Conservation (phyloP, 2,797 vertebrate species). For the Adrianichthys oophorus region DNA sequence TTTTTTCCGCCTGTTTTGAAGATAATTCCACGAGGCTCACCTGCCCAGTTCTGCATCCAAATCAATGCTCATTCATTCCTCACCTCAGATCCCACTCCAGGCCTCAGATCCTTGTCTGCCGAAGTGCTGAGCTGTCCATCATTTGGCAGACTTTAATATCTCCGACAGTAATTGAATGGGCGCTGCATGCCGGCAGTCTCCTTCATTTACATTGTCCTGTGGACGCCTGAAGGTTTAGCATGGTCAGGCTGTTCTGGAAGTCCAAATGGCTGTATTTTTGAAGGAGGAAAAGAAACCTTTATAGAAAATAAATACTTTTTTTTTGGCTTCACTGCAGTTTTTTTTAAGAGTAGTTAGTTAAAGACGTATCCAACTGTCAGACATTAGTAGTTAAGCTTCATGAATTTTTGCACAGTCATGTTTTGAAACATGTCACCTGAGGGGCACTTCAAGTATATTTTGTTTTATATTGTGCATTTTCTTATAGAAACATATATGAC, state of each 20-base stretch:
- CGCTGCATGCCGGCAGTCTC: constrained; percentile 34
- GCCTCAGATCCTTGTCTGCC: constrained; percentile 53
- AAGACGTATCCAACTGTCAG: no score
- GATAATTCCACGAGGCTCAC: constrained; percentile 65
- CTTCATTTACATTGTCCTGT: constrained; percentile 49
- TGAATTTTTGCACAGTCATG: no score
- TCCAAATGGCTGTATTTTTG: constrained; percentile 25
- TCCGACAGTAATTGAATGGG: constrained; percentile 64
- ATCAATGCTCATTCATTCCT: constrained; percentile 50
- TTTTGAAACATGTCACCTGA: no score
- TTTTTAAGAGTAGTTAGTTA: no score
- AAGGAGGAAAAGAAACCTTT: background rate
- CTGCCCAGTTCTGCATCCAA: constrained; percentile 49
- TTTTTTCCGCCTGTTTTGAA: constrained; percentile 50
- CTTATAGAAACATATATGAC: no score
- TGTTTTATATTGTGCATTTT: no score
- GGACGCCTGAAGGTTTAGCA: constrained; percentile 38
- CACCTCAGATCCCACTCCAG: constrained; percentile 42
- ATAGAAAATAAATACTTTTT: no score
- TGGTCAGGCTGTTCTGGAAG: constrained; percentile 7
- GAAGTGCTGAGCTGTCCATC: constrained; percentile 64
- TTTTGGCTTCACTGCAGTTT: no score
- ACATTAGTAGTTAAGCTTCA: no score
- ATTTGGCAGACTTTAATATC: constrained; percentile 52
- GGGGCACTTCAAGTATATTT: no score